Evolutionary conservation across 2,113 vertebrate species (phyloP).

Genomic region (Cyprinodon variegatus): DNA sequence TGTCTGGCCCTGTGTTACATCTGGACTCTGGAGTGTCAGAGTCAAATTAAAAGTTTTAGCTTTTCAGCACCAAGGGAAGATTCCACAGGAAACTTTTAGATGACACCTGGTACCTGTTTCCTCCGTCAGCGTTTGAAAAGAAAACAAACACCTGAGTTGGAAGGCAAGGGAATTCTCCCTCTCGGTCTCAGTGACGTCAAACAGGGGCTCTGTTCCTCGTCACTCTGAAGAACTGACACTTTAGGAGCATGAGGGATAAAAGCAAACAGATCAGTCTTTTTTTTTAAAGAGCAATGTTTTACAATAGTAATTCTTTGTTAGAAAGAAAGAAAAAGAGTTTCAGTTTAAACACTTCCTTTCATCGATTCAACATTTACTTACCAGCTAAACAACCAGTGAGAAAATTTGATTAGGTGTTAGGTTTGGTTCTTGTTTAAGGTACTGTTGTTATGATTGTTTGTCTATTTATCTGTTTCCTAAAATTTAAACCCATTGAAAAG

Average conservation of each 20-base stretch:
- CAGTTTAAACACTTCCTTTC: not conserved
- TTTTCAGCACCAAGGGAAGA: slow-evolving; percentile 27
- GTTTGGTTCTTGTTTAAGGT: no score
- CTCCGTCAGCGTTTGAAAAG: slow-evolving; percentile 46
- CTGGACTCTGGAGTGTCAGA: slow-evolving; percentile 30
- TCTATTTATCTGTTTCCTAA: no score
- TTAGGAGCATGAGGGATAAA: slow-evolving; percentile 4
- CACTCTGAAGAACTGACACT: slow-evolving; percentile 32
- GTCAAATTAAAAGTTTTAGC: slow-evolving; percentile 32
- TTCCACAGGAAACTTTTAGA: slow-evolving; percentile 56
- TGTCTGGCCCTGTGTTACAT: slow-evolving; percentile 42
- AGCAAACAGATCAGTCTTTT: not conserved
- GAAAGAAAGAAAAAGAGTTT: not conserved
- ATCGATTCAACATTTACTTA: not conserved
- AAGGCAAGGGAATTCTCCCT: slow-evolving; percentile 46
- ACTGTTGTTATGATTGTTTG: not conserved
- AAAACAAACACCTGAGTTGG: slow-evolving; percentile 66
- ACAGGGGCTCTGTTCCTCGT: slow-evolving; percentile 53
- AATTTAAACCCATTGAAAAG: no score
- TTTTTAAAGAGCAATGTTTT: not conserved
- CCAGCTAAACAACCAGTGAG: not conserved
- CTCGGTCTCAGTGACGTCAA: slow-evolving; percentile 44
- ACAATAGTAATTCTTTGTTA: not conserved
- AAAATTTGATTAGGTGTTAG: not conserved
- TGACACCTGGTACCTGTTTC: slow-evolving; percentile 67